Evolutionary conservation across 2,888 invertebrate species (phyloP), one percentile per base, ranked within the genome.

Genomic region (Loripinus fragilis): DNA sequence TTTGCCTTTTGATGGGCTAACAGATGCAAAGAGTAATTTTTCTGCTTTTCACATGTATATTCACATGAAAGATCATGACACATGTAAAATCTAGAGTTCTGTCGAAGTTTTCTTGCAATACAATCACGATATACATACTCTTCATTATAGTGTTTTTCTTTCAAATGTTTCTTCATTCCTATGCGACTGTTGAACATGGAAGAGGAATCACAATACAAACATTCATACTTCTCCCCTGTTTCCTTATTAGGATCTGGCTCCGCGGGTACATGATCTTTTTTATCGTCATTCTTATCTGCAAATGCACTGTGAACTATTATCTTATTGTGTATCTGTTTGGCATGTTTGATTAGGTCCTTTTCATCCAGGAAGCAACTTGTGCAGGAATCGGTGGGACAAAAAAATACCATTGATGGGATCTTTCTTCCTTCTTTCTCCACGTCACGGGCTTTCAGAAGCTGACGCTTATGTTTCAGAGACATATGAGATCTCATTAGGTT

Each of bases 141-240:
- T 74, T 88, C 87, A 20, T 79, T 78, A 0, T 74, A 67, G 60
- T 90, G 90, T 15, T 80, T 70, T 0, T 74, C 74, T 0, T 74
- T 35, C 17, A 89, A 81, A 67, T 90, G 90, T 33, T 76, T 71
- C 64, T 88, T 88, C 85, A 90, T 87, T 28, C 80, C 83, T 1
- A 69, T 42, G 33, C 85, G 72, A 15, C 78, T 73, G 64, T 76
- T 66, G 55, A 66, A 72, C 5, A 82, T 73, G 23, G 72, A 23
- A 23, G 76, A 71, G 30, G 38, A 35, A 0, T 38, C 25, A 48
- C 87, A 86, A 66, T 83, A 85, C 52, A 86, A 55, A 66, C 86
- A 86, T 48, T 86, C 85, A 71, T 78, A 84, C 25, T 69, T 70
- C 38, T 76, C 76, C 12, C 71, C 75, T 38, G 80, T 78, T n/a